Percentiles rank a stretch among this genome's conserved stretches.
These are phyloP conservation scores for Callimorpha dominula DNA, from an alignment of 2,888 invertebrate genomes.

Conservation along the genomic window DNA sequence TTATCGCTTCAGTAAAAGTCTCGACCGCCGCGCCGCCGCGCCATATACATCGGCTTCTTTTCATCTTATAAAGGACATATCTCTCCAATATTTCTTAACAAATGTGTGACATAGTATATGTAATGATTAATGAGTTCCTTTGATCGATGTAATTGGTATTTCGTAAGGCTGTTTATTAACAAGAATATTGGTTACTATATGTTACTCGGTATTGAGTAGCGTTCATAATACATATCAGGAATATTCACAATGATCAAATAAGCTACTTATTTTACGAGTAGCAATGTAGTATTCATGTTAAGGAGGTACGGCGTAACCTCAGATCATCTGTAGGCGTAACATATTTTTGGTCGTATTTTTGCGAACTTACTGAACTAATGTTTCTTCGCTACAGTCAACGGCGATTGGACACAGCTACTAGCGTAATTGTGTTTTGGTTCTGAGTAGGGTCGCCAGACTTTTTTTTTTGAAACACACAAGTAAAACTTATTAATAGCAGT, in stretches of 20 bases:
- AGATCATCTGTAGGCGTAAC: too few relatives aligned
- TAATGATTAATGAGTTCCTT: slow-evolving; percentile 15
- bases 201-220: not conserved
- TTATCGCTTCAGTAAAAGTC: too few relatives aligned
- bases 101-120: not conserved
- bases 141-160: slow-evolving; percentile 13
- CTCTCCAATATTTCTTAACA: not conserved
- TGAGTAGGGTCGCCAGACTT: too few relatives aligned
- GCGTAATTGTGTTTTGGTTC: too few relatives aligned
- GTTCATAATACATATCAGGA: not conserved
- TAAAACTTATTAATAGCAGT: too few relatives aligned
- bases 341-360: too few relatives aligned
- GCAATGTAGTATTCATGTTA: not conserved
- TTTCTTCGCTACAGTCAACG: too few relatives aligned
- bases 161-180: not conserved
- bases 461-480: too few relatives aligned
- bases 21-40: too few relatives aligned
- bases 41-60: not conserved
- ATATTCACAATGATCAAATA: not conserved
- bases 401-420: too few relatives aligned
- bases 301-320: too few relatives aligned
- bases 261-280: not conserved
- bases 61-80: not conserved
- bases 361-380: too few relatives aligned
- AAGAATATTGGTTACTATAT: not conserved